Percentiles rank a stretch among this genome's conserved stretches.
These are phyloP conservation scores for Eclectus roratus DNA, from an alignment of 2,113 vertebrate genomes.

Conservation along the genomic window DNA sequence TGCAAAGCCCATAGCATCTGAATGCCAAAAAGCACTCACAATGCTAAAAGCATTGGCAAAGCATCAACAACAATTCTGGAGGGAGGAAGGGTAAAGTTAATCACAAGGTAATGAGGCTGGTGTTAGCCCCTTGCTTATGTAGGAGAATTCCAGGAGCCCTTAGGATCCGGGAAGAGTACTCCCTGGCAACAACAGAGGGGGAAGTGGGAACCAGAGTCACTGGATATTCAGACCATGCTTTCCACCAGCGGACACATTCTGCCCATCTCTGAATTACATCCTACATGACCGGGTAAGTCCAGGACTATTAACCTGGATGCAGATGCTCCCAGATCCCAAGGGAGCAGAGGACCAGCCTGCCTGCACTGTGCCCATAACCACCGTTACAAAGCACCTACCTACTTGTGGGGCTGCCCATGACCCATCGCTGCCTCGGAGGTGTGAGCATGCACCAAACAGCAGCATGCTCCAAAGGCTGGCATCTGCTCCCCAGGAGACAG, in stretches of 20 bases:
- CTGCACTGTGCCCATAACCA: accelerated
- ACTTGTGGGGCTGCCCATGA: neutral
- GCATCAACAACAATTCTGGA: neutral
- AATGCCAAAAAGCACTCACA: neutral
- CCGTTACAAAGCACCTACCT: neutral
- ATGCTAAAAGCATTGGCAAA: neutral
- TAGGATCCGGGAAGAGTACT: too few species aligned
- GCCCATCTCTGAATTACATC: neutral
- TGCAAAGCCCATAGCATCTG: neutral
- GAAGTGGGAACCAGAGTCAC: neutral
- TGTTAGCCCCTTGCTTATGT: neutral
- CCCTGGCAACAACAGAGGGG: too few species aligned
- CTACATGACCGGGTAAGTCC: accelerated
- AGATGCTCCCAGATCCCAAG: neutral
- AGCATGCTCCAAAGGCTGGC: accelerated
- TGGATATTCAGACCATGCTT: neutral
- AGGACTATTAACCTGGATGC: neutral
- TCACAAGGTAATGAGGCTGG: neutral
- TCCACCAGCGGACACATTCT: neutral
- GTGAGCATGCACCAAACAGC: accelerated
- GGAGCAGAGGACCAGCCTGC: neutral
- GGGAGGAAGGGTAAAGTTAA: neutral
- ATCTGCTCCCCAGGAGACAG: neutral
- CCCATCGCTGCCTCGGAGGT: accelerated
- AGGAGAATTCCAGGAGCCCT: neutral